Evolutionary conservation across 2,888 invertebrate species (phyloP), one percentile per base, ranked within the genome.

Genomic region (Tenthredo notha): DNA sequence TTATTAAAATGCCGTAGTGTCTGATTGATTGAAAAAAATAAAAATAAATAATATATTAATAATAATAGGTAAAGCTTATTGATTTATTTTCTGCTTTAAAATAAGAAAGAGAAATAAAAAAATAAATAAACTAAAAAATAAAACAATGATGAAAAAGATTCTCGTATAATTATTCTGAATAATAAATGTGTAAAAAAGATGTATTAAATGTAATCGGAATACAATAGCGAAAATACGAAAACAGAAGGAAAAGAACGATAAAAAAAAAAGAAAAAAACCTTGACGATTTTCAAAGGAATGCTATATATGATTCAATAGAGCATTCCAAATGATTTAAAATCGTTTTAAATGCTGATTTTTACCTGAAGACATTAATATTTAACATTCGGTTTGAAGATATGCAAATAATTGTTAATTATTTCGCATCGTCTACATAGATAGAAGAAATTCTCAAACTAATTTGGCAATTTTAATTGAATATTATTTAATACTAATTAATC

Each of bases 391-490:
- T 74, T 74, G 43, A 43, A 43, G 43, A 40, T 74, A 74, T 74
- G 74, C 40, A 33, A 67, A 33, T 67, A 67, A 67, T 7, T 67
- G 33, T 67, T 61, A 67, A 67, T 67, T 67, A 67, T 18, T 33
- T 33, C 21, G 33, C 33, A 61, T 67, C 15, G 5, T 67, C 33
- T 33, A 67, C 15, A 6, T 67, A 67, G 25, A 75, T 47, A 25
- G 75, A 77, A 54, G 54, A 77, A 50, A 77, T 80, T 40, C 37
- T 80, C 61, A 80, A 80, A 80, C 80, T 80, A 80, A 80, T 80
- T 80, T 80, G 80, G 80, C 80, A 80, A 80, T 61, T 80, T 61
- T 29, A 80, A 80, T 65, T 61, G 40, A 80, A 65, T 80, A 80
- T 37, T 25, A 29, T 50, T 77, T 65, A 80, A 65, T 65, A 43